A percentile compares a stretch with the other conserved stretches of the same genome.
Conservation (phyloP, 2,797 vertebrate genomes). For the Ciconia nigra region DNA sequence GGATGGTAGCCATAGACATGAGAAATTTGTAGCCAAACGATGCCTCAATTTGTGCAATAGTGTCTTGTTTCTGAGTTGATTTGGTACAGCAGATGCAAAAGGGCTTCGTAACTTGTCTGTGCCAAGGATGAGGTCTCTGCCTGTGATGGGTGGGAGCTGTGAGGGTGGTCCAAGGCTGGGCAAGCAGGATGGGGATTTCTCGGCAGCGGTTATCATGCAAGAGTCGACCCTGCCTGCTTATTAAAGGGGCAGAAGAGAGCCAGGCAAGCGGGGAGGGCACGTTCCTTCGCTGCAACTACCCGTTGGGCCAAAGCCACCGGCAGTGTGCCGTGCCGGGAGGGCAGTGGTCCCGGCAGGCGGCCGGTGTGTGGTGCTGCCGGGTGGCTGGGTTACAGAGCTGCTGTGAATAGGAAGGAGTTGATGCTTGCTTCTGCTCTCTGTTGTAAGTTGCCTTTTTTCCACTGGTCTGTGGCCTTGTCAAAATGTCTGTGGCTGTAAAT, state of each 20-base stretch:
- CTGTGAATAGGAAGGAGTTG: neutral
- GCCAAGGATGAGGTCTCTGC: neutral
- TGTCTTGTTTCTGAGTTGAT: too few species aligned
- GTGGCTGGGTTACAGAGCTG: neutral
- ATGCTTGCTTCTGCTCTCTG: neutral
- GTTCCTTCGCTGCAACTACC: neutral
- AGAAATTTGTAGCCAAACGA: neutral
- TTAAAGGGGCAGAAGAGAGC: too few species aligned
- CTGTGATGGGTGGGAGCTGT: neutral
- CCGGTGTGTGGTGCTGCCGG: neutral
- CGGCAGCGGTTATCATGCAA: neutral
- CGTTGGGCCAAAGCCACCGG: neutral
- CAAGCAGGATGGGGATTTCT: neutral
- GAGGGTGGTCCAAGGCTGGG: neutral
- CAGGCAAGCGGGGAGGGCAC: neutral
- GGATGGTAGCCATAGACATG: neutral
- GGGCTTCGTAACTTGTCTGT: neutral
- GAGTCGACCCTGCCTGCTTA: neutral
- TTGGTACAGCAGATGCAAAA: neutral
- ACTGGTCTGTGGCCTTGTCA: neutral
- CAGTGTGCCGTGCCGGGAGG: neutral
- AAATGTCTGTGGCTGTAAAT: neutral
- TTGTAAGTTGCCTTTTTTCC: neutral
- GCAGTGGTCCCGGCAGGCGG: neutral
- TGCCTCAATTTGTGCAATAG: neutral